Percentiles rank a stretch among this genome's conserved stretches.
Evolutionary conservation across 2,797 vertebrate genomes (phyloP).

Genomic region (Urosaurus nigricauda): DNA sequence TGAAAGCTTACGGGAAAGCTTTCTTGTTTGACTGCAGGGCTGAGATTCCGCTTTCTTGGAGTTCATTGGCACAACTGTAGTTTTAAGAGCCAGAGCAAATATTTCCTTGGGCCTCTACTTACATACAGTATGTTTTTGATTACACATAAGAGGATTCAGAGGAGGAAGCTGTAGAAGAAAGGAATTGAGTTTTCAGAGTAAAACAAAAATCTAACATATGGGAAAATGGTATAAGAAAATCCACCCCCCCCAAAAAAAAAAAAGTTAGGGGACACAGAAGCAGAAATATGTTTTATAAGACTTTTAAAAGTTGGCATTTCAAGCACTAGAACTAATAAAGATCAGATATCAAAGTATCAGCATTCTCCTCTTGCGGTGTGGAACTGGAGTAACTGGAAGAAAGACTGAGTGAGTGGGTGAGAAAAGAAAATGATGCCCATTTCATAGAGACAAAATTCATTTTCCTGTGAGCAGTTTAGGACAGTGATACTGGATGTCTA

Average conservation of each 20-base stretch:
- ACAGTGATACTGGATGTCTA: background rate
- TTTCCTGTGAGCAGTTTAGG: background rate
- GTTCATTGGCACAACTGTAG: constrained; percentile 47
- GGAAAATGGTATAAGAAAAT: constrained; percentile 38
- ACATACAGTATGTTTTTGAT: constrained; percentile 64
- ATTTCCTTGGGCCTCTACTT: constrained; percentile 69
- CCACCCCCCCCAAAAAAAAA: constrained; percentile 23
- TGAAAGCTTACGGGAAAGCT: constrained; percentile 64
- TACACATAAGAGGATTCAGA: constrained; percentile 64
- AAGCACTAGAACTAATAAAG: background rate
- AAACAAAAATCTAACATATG: constrained; percentile 25
- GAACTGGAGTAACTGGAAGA: constrained; percentile 29
- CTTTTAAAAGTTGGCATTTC: background rate
- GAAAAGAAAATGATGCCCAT: constrained; percentile 38
- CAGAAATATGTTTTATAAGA: constrained; percentile 8
- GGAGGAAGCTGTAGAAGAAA: constrained; percentile 66
- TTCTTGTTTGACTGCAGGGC: constrained; percentile 57
- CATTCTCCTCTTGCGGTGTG: background rate
- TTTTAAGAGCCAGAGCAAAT: constrained; percentile 58
- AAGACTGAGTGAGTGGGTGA: constrained; percentile 26
- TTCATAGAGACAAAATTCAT: background rate
- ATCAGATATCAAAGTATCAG: constrained; percentile 20
- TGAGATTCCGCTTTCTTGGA: constrained; percentile 57
- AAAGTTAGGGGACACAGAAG: background rate
- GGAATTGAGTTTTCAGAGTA: constrained; percentile 41